phyloP scores from a whole-genome alignment of 2,113 vertebrate genomes.

The Nestor notabilis region DNA sequence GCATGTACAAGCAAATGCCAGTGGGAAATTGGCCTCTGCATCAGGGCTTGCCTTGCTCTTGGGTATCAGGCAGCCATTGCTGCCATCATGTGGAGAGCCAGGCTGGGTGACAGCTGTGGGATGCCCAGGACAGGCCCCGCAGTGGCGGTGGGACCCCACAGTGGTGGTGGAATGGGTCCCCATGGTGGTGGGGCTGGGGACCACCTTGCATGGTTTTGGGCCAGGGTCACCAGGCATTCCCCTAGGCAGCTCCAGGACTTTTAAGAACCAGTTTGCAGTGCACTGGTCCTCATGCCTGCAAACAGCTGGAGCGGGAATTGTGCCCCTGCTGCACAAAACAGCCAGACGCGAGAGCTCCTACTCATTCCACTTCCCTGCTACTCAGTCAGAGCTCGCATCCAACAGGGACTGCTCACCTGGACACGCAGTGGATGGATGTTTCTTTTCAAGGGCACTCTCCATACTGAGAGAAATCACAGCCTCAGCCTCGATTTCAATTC shows the following conservation, averaged over 20 bases:
- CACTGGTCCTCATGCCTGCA: not conserved
- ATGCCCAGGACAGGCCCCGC: fast-evolving
- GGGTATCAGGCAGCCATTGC: not conserved
- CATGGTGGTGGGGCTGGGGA: too few species aligned
- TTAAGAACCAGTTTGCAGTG: not conserved
- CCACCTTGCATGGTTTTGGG: fast-evolving
- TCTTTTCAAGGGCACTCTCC: not conserved
- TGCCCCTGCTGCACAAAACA: fast-evolving
- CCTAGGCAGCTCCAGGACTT: not conserved
- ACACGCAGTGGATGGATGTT: fast-evolving
- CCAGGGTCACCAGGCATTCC: not conserved
- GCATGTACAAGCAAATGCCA: fast-evolving
- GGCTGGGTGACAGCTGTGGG: fast-evolving
- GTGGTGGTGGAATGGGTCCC: fast-evolving
- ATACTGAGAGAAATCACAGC: not conserved
- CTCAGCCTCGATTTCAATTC: not conserved
- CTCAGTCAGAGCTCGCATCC: not conserved
- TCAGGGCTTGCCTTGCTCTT: not conserved
- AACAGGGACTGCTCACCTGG: not conserved
- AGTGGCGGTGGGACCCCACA: fast-evolving
- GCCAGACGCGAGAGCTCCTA: not conserved
- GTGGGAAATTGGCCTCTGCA: not conserved
- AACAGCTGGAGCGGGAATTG: not conserved
- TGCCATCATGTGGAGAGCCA: slow-evolving; percentile 66
- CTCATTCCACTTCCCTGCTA: not conserved